These are phyloP conservation scores for Cossypha polioptera DNA, from an alignment of 2,797 vertebrate species.

Conservation along the genomic window DNA sequence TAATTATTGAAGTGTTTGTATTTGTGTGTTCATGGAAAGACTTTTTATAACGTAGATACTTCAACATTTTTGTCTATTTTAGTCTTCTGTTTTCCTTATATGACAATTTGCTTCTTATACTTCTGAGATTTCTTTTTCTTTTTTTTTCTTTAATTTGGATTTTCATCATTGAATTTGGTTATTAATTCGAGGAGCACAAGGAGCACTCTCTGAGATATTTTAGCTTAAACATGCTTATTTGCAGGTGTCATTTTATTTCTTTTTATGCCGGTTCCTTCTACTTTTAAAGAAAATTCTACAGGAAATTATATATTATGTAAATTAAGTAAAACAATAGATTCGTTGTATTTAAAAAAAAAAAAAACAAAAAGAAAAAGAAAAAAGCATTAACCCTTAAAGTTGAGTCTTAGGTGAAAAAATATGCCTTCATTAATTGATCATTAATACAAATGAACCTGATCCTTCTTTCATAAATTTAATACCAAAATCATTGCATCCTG, in stretches of 20 bases:
- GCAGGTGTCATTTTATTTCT: neutral
- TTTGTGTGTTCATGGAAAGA: neutral
- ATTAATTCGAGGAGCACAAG: neutral
- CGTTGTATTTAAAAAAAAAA: no score
- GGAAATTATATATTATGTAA: neutral
- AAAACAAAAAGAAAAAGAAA: accelerated
- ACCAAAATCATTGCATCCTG: neutral
- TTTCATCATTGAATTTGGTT: neutral
- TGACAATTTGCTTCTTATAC: neutral
- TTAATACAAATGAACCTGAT: neutral
- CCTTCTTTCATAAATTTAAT: neutral
- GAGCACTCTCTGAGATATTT: neutral
- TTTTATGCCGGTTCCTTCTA: neutral
- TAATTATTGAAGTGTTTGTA: neutral
- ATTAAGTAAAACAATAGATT: neutral
- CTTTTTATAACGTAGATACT: neutral
- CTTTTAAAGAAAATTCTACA: neutral
- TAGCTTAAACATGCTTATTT: neutral
- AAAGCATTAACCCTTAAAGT: neutral
- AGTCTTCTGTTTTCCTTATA: neutral
- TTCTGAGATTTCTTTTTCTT: neutral
- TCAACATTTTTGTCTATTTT: neutral
- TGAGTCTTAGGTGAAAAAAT: neutral
- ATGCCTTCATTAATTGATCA: neutral
- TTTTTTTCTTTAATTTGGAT: neutral